These are phyloP conservation scores for Corbicula japonica DNA, from an alignment of 2,888 invertebrate species.

Conservation along the genomic window DNA sequence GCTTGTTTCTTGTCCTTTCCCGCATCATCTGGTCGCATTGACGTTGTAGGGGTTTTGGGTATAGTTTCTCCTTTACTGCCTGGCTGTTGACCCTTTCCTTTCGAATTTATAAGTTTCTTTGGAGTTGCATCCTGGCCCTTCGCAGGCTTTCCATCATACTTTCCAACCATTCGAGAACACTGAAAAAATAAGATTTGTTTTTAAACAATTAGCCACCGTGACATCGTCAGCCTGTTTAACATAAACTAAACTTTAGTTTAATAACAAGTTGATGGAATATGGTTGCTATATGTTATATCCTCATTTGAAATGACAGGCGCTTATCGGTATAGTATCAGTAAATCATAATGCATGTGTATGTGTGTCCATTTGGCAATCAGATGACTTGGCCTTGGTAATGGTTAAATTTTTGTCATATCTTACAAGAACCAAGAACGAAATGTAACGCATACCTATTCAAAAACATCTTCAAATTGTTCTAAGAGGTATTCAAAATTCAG, in stretches of 20 bases:
- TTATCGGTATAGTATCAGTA: too few species aligned
- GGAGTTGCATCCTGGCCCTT: constrained; percentile 21
- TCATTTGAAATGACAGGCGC: too few species aligned
- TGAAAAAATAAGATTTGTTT: constrained; percentile 10
- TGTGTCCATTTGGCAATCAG: too few species aligned
- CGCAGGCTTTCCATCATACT: constrained; percentile 40
- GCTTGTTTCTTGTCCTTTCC: constrained; percentile 36
- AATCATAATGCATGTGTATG: too few species aligned
- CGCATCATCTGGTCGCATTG: constrained; percentile 4
- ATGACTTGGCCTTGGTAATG: too few species aligned
- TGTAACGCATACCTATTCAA: too few species aligned
- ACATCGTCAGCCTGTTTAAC: background rate
- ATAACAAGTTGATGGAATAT: background rate
- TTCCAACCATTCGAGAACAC: constrained; percentile 56
- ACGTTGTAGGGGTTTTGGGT: constrained; percentile 30
- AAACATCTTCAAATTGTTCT: too few species aligned
- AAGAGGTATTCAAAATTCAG: too few species aligned
- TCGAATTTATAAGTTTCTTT: constrained; percentile 37
- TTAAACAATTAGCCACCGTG: background rate
- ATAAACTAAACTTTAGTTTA: background rate
- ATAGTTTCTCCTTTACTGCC: constrained; percentile 12
- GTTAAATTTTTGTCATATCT: too few species aligned
- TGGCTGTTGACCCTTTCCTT: constrained; percentile 29
- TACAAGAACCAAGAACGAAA: too few species aligned
- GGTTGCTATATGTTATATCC: too few species aligned